Evolutionary conservation across 2,113 vertebrate species (phyloP).

Genomic region (Forbesichthys agassizii): DNA sequence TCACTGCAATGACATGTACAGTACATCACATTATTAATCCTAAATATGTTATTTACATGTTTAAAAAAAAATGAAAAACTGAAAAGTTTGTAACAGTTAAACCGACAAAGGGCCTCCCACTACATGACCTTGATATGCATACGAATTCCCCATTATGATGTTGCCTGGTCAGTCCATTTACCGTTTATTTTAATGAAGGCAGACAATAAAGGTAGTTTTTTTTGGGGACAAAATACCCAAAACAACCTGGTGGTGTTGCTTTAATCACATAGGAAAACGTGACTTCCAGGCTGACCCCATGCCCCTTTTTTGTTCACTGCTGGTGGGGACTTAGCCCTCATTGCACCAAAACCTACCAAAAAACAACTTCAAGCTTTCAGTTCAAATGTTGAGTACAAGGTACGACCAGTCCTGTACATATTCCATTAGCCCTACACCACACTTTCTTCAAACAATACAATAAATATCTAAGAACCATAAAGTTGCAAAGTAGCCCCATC

Average conservation of each 20-base stretch:
- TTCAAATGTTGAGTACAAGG: not conserved
- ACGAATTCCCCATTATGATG: accelerated
- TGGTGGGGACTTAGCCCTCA: not conserved
- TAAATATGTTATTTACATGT: constrained; percentile 32
- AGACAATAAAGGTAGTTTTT: not conserved
- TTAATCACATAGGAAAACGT: not conserved
- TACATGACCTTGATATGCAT: constrained; percentile 6
- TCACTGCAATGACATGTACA: constrained; percentile 59
- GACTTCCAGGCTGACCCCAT: not conserved
- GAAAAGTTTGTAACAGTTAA: not conserved
- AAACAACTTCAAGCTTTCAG: not conserved
- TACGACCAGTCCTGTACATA: no score
- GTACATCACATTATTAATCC: constrained; percentile 18
- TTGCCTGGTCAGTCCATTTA: not conserved
- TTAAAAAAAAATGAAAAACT: constrained; percentile 32
- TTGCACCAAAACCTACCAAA: not conserved
- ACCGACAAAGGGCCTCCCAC: not conserved
- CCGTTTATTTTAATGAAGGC: not conserved
- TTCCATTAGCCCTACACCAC: not conserved
- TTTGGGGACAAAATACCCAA: not conserved
- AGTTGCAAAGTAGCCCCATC: no score
- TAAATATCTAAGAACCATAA: no score
- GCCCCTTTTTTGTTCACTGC: not conserved
- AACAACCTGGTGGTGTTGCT: no score
- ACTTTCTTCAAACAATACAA: no score